Evolutionary conservation across 1,140 invertebrate genomes (phyloP), one percentile per base, ranked within the genome.

Genomic region (Apocrypta bakeri): DNA sequence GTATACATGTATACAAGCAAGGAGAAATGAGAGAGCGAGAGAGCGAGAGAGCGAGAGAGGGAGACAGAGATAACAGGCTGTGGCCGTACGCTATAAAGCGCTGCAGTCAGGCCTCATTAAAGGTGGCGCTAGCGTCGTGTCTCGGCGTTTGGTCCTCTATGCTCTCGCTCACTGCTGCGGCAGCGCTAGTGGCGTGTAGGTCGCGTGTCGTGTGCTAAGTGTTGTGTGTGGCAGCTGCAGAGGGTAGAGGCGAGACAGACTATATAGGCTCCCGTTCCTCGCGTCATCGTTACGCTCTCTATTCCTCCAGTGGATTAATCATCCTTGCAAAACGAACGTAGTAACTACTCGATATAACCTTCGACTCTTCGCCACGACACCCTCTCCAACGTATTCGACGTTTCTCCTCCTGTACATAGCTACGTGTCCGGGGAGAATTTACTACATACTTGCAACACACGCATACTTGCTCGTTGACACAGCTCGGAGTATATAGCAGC

Each of bases 101-200:
- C 48, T 42, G 48, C 14, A 56, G 48, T n/a, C 4, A 3, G 14
- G 7, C 4, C 21, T 21, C 48, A 21, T 71, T 71, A 71, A 71
- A 71, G 68, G 68, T 31, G 68, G 68, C 68, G 68, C 68, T 21
- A 33, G 68, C 27, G 31, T 71, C 68, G 31, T 1, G 68, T 29
- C 68, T 33, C 27, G 27, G 68, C 68, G 14, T 29, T 56, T 31
- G 68, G 68, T 17, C n/a, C 68, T 71, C 68, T n/a, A 21, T n/a
- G 48, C 48, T 56, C 48, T 56, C 48, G 48, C 48, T 56, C 68
- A 29, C 68, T 71, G 68, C 29, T 29, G 68, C 48, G 68, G 68
- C 68, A 21, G 24, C 63, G 63, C 27, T 27, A 25, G 63, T 66
- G 63, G 63, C 48, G 48, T 27, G 27, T 66, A 29, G 9, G 63